phyloP scores from a whole-genome alignment of 2,888 invertebrate genomes.

The Hirtodrosophila confusa region DNA sequence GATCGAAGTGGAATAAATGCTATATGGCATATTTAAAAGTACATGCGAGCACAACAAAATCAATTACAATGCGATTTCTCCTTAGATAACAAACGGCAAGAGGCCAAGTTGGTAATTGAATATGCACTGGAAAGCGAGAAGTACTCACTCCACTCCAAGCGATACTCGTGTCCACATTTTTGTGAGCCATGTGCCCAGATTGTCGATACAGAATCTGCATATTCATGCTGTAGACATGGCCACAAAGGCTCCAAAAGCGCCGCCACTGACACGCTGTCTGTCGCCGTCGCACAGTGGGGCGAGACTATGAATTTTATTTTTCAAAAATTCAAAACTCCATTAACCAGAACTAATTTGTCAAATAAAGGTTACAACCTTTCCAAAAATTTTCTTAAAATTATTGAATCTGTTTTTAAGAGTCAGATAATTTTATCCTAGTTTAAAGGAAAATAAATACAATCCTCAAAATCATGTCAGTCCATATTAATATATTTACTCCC shows the following conservation, averaged over 20 bases:
- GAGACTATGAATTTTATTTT: too few relatives aligned
- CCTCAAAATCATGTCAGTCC: too few relatives aligned
- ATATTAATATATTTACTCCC: too few relatives aligned
- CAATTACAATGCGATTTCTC: constrained; percentile 75
- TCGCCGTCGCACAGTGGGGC: constrained; percentile 28
- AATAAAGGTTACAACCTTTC: too few relatives aligned
- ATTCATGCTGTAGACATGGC: constrained; percentile 70
- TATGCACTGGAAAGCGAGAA: constrained; percentile 48
- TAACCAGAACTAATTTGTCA: too few relatives aligned
- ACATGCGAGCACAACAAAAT: constrained; percentile 50
- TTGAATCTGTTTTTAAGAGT: too few relatives aligned
- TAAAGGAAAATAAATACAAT: too few relatives aligned
- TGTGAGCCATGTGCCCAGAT: constrained; percentile 38
- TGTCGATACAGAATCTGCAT: constrained; percentile 70
- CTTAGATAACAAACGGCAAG: constrained; percentile 57
- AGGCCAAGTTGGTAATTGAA: constrained; percentile 67
- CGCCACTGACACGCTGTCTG: constrained; percentile 75
- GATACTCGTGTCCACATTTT: constrained; percentile 15
- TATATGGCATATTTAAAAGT: constrained; percentile 44
- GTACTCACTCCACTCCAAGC: constrained; percentile 38
- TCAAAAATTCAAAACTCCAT: too few relatives aligned
- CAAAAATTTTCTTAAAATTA: too few relatives aligned
- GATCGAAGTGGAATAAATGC: constrained; percentile 53
- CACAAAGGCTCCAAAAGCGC: constrained; percentile 71
- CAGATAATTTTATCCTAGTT: too few relatives aligned